These are phyloP conservation scores for Acleris literana DNA, from an alignment of 2,888 invertebrate genomes.

Conservation along the genomic window DNA sequence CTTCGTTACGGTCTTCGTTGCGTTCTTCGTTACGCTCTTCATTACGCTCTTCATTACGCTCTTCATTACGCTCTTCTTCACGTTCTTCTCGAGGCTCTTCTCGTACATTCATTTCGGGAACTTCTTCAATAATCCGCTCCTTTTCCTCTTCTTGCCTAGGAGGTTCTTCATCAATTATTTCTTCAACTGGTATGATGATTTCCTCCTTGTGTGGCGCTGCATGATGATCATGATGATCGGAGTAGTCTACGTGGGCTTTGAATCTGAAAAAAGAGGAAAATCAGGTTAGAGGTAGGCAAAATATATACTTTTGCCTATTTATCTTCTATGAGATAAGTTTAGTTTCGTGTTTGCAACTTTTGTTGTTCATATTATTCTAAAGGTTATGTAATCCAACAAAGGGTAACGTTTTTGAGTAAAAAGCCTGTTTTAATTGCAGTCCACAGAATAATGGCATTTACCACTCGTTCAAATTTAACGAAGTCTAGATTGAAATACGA, in stretches of 20 bases:
- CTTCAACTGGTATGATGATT: conserved; percentile 18
- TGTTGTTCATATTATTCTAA: too few species aligned
- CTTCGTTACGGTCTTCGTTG: conserved; percentile 8
- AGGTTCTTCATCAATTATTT: conserved; percentile 2
- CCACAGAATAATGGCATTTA: too few species aligned
- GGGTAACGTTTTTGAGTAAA: too few species aligned
- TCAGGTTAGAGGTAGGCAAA: too few species aligned
- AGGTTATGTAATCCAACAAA: too few species aligned
- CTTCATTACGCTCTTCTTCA: conserved; percentile 33
- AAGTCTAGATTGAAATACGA: too few species aligned
- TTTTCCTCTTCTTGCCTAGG: conserved; percentile 1
- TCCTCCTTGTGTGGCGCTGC: conserved; percentile 23
- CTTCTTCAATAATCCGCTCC: conserved; percentile 8
- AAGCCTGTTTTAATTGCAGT: too few species aligned
- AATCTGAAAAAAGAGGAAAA: conserved; percentile 42
- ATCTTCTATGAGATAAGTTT: too few species aligned
- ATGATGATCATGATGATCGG: conserved; percentile 38
- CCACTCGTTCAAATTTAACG: too few species aligned
- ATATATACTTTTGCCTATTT: too few species aligned
- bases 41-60: conserved; percentile 29
- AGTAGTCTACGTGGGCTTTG: conserved; percentile 44
- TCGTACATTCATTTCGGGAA: conserved; percentile 3
- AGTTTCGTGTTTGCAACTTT: too few species aligned
- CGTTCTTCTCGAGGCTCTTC: conserved; percentile 33
- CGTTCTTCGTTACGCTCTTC: conserved; percentile 32